phyloP scores from a whole-genome alignment of 2,113 vertebrate genomes.

The Alethe castanea region DNA sequence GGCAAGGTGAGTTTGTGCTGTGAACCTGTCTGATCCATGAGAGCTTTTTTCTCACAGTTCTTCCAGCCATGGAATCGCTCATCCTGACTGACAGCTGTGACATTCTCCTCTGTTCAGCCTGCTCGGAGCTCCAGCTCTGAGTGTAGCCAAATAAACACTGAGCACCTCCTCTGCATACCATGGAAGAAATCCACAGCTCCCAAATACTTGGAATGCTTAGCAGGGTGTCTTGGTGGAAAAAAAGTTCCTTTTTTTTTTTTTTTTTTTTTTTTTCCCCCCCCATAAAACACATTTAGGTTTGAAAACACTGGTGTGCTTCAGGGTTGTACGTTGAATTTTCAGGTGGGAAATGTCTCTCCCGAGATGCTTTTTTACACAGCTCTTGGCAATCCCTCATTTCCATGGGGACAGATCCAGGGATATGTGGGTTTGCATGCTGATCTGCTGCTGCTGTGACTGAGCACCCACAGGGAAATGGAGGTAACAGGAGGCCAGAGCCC shows the following conservation, averaged over 20 bases:
- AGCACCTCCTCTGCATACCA: neutral
- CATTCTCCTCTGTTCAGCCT: neutral
- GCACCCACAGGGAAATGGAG: neutral
- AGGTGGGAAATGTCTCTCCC: neutral
- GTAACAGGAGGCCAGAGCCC: neutral
- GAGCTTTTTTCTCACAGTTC: neutral
- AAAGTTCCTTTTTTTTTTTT: too few species aligned
- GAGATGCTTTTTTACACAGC: neutral
- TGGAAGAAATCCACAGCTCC: neutral
- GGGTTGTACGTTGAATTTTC: neutral
- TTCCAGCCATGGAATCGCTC: neutral
- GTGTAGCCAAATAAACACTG: neutral
- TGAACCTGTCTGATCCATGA: neutral
- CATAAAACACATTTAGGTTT: neutral
- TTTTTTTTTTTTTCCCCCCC: too few species aligned
- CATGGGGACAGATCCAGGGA: accelerated
- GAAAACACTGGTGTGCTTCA: neutral
- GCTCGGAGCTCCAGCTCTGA: neutral
- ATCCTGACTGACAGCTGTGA: neutral
- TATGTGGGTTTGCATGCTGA: neutral
- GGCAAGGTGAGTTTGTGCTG: neutral
- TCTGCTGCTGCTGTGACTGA: neutral
- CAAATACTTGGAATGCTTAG: neutral
- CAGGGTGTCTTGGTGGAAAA: accelerated
- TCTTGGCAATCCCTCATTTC: neutral